Conservation (phyloP, 1,140 invertebrate genomes). For the Polypedilum pembai region DNA sequence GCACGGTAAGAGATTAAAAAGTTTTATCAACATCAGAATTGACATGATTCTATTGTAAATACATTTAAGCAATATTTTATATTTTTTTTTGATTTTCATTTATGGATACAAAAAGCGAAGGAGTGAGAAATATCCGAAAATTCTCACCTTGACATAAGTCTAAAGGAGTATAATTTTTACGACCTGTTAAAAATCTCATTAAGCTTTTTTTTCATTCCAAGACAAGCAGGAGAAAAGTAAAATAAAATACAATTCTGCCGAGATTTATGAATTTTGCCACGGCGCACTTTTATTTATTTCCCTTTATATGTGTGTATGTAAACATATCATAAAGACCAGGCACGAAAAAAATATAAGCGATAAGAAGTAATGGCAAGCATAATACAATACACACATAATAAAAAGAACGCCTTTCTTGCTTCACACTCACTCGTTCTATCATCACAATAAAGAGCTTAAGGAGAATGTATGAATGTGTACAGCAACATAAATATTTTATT, state of each 20-base stretch:
- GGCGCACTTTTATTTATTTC: background rate
- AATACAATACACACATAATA: background rate
- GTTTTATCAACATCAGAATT: too few species aligned
- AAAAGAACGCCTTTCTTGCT: background rate
- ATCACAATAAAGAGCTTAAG: slow-evolving; percentile 3
- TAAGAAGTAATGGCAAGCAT: background rate
- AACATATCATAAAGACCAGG: background rate
- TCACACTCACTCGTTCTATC: background rate
- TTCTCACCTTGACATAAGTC: too few species aligned
- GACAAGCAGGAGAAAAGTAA: too few species aligned
- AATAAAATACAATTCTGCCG: background rate
- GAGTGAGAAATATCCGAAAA: too few species aligned
- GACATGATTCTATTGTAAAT: too few species aligned
- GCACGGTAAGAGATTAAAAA: too few species aligned
- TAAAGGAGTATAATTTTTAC: background rate
- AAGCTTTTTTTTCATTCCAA: background rate
- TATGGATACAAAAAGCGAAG: too few species aligned
- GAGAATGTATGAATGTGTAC: background rate
- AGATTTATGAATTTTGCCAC: background rate
- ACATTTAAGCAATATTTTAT: too few species aligned
- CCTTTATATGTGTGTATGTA: background rate
- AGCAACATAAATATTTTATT: background rate
- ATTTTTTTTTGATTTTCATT: too few species aligned
- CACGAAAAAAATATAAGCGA: background rate
- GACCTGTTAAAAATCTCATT: slow-evolving; percentile 2